Evolutionary conservation across 1,140 invertebrate species (phyloP), one percentile per base, ranked within the genome.

Genomic region (Calephelis nemesis): DNA sequence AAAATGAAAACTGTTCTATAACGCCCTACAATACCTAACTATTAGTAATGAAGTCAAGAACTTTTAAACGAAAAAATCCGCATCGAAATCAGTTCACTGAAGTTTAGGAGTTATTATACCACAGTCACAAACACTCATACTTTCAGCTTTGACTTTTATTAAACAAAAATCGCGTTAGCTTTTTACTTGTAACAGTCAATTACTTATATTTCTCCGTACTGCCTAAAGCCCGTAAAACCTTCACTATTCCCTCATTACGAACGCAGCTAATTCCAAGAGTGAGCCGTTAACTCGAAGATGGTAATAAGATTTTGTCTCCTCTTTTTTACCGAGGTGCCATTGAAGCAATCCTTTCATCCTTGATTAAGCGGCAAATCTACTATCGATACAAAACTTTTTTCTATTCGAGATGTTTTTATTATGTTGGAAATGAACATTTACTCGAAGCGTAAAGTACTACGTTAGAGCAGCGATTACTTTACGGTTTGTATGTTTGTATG

Each of bases 211-310:
- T 60, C 39, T 30, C 30, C 30, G 39, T 60, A n/a, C 19, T 47
- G 49, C 52, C 13, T 45, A 70, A 77, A 79, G 73, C 67, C 70
- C 74, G 75, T 85, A 82, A 88, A 81, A 78, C 72, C 75, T 75
- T 75, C 71, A 79, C 76, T 77, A 78, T 78, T 78, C 75, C 72
- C 52, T 74, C 70, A 70, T 84, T 80, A 84, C 79, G 78, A 82
- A 81, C 79, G 69, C 81, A 85, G 77, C 78, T 81, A 81, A 81
- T 78, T 83, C 74, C 70, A 58, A 79, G 78, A 85, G 84, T 83
- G 72, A 85, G 83, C 78, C 77, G 81, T 88, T 87, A 88, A 84
- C 75, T 75, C 64, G 64, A 70, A 74, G 75, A 81, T 74, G 72
- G 80, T 87, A 82, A 87, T 87, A 81, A 82, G 82, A 74, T 77